A percentile compares a stretch with the other conserved stretches of the same genome.
These are phyloP conservation scores for Zaprionus ghesquierei DNA, from an alignment of 1,140 invertebrate species.

Conservation along the genomic window DNA sequence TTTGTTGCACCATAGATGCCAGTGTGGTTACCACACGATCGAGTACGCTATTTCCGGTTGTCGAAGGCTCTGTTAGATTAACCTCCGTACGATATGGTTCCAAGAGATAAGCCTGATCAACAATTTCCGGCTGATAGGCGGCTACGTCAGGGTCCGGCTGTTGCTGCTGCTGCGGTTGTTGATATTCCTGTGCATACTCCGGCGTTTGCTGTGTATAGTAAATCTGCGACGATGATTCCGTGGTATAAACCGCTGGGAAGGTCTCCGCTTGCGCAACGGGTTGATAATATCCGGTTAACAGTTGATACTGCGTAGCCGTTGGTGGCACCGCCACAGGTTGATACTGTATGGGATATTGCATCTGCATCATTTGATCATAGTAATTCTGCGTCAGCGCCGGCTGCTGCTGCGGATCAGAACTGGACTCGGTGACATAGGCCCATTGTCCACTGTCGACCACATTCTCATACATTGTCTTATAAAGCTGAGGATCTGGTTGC, in stretches of 20 bases:
- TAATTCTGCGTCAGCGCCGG: conserved; percentile 49
- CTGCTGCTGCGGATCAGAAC: conserved; percentile 34
- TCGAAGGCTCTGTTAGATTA: conserved; percentile 21
- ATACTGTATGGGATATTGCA: conserved; percentile 80
- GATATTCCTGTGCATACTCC: conserved; percentile 56
- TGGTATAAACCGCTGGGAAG: conserved; percentile 55
- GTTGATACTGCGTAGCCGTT: conserved; percentile 63
- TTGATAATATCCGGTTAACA: conserved; percentile 69
- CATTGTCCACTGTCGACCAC: conserved; percentile 75
- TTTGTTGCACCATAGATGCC: conserved; percentile 72
- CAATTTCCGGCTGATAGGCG: conserved; percentile 43
- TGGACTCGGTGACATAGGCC: conserved; percentile 51
- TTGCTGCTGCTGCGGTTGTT: conserved; percentile 35
- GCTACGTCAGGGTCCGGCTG: conserved; percentile 19
- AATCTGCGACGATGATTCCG: conserved; percentile 56
- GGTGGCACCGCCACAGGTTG: conserved; percentile 58
- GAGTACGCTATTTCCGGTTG: conserved; percentile 66
- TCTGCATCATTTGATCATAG: conserved; percentile 76
- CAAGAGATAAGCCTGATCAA: conserved; percentile 50
- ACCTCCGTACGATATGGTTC: conserved; percentile 47
- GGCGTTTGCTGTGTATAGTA: conserved; percentile 56
- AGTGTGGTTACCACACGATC: conserved; percentile 74
- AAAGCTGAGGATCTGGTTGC: conserved; percentile 74
- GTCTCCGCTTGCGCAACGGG: conserved; percentile 46
- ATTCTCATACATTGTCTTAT: conserved; percentile 79